A percentile compares a stretch with the other conserved stretches of the same genome.
phyloP scores from a whole-genome alignment of 2,888 invertebrate species.

The Drosophila merina region DNA sequence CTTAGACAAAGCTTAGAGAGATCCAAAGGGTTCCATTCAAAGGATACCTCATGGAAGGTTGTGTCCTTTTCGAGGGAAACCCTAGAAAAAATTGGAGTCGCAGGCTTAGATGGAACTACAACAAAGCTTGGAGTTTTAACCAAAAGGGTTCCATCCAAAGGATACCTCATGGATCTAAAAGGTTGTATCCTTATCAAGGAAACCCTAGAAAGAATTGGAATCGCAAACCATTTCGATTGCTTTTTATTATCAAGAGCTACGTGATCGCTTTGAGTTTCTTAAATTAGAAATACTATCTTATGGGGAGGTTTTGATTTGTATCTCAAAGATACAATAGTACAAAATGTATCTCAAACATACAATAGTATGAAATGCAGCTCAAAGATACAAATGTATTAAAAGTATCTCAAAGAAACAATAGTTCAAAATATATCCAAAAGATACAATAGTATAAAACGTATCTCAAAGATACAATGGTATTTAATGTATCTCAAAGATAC shows the following conservation, averaged over 20 bases:
- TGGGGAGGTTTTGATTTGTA: too few species aligned
- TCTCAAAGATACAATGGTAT: neutral
- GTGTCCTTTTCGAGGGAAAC: neutral
- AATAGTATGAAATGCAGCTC: too few species aligned
- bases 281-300: conserved; percentile 5
- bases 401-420: too few species aligned
- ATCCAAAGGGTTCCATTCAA: neutral
- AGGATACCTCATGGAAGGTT: neutral
- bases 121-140: neutral
- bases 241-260: neutral
- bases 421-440: neutral
- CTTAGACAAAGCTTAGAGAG: neutral
- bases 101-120: neutral
- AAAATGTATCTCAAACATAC: too few species aligned
- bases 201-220: neutral
- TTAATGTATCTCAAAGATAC: neutral
- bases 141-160: neutral
- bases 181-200: neutral
- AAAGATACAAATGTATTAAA: too few species aligned
- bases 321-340: too few species aligned
- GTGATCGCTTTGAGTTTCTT: neutral
- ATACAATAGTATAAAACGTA: neutral
- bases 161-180: neutral
- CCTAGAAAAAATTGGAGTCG: neutral
- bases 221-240: neutral